Conservation (phyloP, 1,140 invertebrate genomes). For the Brachionus plicatilis region DNA sequence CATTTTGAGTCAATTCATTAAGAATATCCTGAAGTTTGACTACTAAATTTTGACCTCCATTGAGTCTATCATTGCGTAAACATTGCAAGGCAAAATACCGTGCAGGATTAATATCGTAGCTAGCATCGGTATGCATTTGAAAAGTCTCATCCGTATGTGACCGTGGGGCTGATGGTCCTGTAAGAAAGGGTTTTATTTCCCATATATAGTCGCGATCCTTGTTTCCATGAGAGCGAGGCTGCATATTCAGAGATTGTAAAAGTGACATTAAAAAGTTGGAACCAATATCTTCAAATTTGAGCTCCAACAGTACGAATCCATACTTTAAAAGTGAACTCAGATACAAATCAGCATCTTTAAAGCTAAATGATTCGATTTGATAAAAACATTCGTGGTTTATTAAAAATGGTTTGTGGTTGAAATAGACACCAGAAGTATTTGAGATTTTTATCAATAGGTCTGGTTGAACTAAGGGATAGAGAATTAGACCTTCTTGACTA, state of each 20-base stretch:
- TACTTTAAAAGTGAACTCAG: neutral
- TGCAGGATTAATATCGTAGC: neutral
- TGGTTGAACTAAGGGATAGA: neutral
- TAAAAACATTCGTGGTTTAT: neutral
- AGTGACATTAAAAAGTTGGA: neutral
- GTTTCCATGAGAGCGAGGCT: neutral
- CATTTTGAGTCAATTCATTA: neutral
- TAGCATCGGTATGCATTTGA: slow-evolving; percentile 10
- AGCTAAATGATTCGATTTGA: neutral
- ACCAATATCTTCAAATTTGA: neutral
- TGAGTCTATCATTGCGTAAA: neutral
- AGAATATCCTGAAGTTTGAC: slow-evolving; percentile 1
- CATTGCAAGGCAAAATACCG: neutral
- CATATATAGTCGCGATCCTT: neutral
- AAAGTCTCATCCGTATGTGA: slow-evolving; percentile 24
- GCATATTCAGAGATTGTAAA: neutral
- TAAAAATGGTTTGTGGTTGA: neutral
- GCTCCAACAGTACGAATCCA: neutral
- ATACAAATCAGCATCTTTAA: neutral
- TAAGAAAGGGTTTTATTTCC: neutral
- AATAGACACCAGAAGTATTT: neutral
- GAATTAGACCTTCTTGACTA: neutral
- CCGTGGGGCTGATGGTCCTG: neutral
- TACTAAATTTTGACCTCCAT: neutral
- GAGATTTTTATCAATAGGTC: neutral